Conservation (phyloP, 2,888 invertebrate genomes). For the Polydesmus complanatus region DNA sequence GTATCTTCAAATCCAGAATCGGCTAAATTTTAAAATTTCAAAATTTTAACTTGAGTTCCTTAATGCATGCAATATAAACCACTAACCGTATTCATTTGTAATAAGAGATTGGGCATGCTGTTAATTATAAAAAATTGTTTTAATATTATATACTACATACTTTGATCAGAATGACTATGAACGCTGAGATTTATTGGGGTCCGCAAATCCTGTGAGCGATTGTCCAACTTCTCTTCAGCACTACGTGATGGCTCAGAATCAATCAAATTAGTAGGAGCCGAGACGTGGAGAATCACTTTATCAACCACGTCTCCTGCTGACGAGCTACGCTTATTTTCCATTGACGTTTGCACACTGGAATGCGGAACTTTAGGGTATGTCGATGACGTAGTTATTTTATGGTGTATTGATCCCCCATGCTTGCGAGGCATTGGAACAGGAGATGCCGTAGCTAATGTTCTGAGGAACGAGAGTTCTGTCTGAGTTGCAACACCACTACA, state of each 20-base stretch:
- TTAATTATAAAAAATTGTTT: no score
- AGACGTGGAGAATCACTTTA: constrained; percentile 13
- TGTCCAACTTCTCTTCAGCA: background rate
- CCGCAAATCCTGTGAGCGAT: background rate
- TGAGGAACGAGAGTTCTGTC: constrained; percentile 13
- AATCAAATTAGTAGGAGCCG: constrained; percentile 5
- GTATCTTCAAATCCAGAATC: constrained; percentile 16
- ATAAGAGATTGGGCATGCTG: no score
- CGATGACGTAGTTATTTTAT: background rate
- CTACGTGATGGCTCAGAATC: background rate
- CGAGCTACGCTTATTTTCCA: background rate
- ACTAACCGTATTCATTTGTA: background rate
- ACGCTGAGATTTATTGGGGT: background rate
- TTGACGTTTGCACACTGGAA: background rate
- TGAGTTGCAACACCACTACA: constrained; percentile 10
- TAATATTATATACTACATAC: background rate
- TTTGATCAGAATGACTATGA: constrained; percentile 10
- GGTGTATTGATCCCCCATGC: background rate
- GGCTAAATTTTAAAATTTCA: background rate
- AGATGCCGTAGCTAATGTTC: constrained; percentile 1
- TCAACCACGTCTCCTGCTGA: constrained; percentile 5
- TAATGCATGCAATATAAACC: background rate
- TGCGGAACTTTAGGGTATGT: background rate
- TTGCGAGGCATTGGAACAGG: constrained; percentile 8
- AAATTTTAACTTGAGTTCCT: background rate